Base-by-base conservation (phyloP, 2,888 invertebrate genomes). In the Dicycla oo region DNA sequence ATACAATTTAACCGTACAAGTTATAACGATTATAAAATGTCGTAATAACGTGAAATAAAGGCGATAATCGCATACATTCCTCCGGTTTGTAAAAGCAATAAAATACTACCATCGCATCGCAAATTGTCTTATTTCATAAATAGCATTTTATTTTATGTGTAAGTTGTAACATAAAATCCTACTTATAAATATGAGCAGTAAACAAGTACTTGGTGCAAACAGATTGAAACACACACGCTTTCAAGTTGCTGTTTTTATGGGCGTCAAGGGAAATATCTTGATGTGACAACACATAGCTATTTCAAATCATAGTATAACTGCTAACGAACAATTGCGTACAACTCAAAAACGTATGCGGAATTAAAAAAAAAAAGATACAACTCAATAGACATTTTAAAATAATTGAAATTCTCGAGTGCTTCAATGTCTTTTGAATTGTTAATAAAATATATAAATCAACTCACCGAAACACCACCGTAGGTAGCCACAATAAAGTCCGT, bases 391-490 rank as follows among this genome's bases (percentile, higher is more conserved):
- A 65, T 40, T 57, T 58, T 30, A 51, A 70, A 61, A 45, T 57
- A 49, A 62, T 69, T 65, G 0, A 45, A 65, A 81, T 68, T 58
- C 43, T 69, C 1, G 10, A 40, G n/a, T 43, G 20, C 18, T 43
- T 15, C 34, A 20, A 69, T 70, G 76, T 72, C 70, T 69, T 75
- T 76, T 75, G 69, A 81, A 64, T 57, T 72, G 68, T 15, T 56
- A 61, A 34, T 23, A 71, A 57, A 63, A 63, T 63, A 61, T 57
- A 67, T 58, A 64, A 78, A 82, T 75, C 23, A 51, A 92, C 93
- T 93, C 81, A 93, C 93, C 93, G 71, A 84, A 81, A 78, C 72
- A 67, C 90, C 90, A 67, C 90, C 90, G 89, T 77, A 84, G 81
- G 84, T 63, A 73, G 88, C 73, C 86, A 87, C 86, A 83, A 73